Evolutionary conservation across 2,113 vertebrate genomes (phyloP).

Genomic region (human (Homo sapiens)): GRCh38 chr1:238119001-238119500

Average conservation of each 20-base stretch:
- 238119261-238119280: neutral
- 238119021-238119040: neutral
- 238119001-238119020: neutral
- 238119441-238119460: neutral
- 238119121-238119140: neutral
- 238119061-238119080: neutral
- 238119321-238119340: neutral
- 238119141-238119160: neutral
- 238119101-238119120: neutral
- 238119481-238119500: neutral
- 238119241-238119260: neutral
- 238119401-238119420: neutral
- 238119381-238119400: neutral
- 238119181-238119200: neutral
- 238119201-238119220: no score
- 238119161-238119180: neutral
- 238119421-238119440: neutral
- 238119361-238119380: neutral
- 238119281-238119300: neutral
- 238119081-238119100: neutral
- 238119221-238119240: neutral
- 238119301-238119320: neutral
- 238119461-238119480: neutral
- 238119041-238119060: neutral
- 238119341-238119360: neutral